Percentiles rank a stretch among this genome's conserved stretches.
phyloP scores from a whole-genome alignment of 2,113 vertebrate genomes.

The Saguinus imperator region DNA sequence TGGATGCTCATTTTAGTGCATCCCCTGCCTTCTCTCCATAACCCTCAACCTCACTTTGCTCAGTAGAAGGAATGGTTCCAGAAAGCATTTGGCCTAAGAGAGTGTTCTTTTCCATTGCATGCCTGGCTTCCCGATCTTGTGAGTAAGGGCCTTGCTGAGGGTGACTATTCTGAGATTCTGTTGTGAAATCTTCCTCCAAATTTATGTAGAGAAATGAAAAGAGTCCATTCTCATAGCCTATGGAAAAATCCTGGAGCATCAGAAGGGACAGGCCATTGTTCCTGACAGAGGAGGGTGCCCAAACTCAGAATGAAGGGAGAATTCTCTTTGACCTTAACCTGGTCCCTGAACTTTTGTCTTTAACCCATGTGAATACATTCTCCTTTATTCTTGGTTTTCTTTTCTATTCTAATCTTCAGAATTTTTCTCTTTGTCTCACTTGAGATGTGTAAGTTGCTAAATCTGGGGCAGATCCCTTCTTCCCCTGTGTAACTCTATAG shows the following conservation, averaged over 20 bases:
- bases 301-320: background rate
- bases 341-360: background rate
- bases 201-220: background rate
- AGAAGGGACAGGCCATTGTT: background rate
- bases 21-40: background rate
- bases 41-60: background rate
- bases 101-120: background rate
- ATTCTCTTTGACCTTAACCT: background rate
- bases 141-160: background rate
- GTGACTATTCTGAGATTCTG: constrained; percentile 21
- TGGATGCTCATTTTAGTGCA: background rate
- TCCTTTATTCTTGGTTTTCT: background rate
- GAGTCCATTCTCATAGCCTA: background rate
- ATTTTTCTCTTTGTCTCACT: background rate
- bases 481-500: background rate
- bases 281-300: background rate
- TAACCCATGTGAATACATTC: background rate
- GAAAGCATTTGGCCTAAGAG: background rate
- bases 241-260: background rate
- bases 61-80: background rate
- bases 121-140: background rate
- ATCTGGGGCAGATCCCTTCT: constrained; percentile 22
- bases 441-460: constrained; percentile 37
- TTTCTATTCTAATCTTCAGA: background rate
- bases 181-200: constrained; percentile 21